Evolutionary conservation across 2,113 vertebrate species (phyloP).

Genomic region (Sander lucioperca): DNA sequence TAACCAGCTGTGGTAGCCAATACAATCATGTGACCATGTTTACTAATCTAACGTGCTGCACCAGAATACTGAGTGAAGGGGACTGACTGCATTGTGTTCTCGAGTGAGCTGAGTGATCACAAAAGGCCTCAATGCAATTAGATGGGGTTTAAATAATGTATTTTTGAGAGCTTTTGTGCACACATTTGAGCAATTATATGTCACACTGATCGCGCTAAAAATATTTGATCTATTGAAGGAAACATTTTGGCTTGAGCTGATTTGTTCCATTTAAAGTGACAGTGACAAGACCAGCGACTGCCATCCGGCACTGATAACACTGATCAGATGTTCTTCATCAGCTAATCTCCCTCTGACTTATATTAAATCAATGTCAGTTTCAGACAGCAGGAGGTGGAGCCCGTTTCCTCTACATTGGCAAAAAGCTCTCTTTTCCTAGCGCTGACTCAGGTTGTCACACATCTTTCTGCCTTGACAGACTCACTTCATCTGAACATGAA

Average conservation of each 20-base stretch:
- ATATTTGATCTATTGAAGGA: constrained; percentile 35
- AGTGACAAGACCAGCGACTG: constrained; percentile 44
- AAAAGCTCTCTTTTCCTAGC: constrained; percentile 33
- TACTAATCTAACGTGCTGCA: constrained; percentile 21
- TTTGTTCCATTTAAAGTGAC: constrained; percentile 50
- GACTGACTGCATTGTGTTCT: constrained; percentile 23
- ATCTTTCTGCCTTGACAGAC: constrained; percentile 58
- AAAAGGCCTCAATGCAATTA: constrained; percentile 48
- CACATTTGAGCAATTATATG: constrained; percentile 30
- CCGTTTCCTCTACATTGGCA: constrained; percentile 22
- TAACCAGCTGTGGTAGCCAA: constrained; percentile 58
- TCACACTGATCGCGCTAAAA: constrained; percentile 27
- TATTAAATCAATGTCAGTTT: constrained; percentile 68
- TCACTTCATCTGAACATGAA: constrained; percentile 72
- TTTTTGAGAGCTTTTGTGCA: constrained; percentile 32
- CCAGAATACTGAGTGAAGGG: constrained; percentile 45
- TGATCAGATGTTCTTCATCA: constrained; percentile 61
- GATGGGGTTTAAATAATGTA: constrained; percentile 28
- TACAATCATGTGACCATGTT: constrained; percentile 44
- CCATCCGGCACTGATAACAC: constrained; percentile 36
- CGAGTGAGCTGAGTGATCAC: constrained; percentile 28
- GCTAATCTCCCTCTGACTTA: constrained; percentile 67
- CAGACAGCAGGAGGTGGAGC: constrained; percentile 45
- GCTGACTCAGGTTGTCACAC: constrained; percentile 67
- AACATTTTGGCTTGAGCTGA: constrained; percentile 47